Evolutionary conservation across 2,113 vertebrate genomes (phyloP), one percentile per base, ranked within the genome.

Genomic region (Zosterops lateralis): DNA sequence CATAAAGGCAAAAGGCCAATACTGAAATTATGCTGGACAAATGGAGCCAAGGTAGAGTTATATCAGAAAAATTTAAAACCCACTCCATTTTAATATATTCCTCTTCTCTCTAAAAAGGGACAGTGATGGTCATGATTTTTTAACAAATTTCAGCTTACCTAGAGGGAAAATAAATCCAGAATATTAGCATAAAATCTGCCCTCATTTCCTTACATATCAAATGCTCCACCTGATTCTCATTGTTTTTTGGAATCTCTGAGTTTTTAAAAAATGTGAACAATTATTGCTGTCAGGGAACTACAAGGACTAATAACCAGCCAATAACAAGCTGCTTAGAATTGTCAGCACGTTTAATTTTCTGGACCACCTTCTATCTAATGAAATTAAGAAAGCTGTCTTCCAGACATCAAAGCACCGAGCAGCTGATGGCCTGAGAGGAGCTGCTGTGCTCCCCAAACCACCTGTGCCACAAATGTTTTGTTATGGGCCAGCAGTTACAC

Each of bases 301-400:
- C 60, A 88, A 80, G 44, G 72, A 81, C 47, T 80, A 86, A 90
- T 71, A 90, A 88, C 29, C 38, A 95, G 75, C 7, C 75, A 77
- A 58, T 66, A 88, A 85, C 84, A 75, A 88, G 38, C 51, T 93
- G 51, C 79, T 83, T 92, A 66, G 47, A 92, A 88, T 31, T 83
- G 47, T 74, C 75, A 94, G 72, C 68, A 83, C 21, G 61, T 90
- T 88, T 74, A 70, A 94, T 96, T 95, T 96, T 86, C 83, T 86
- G 56, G 85, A 83, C 85, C 75, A 92, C 76, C 88, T 93, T 87
- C 60, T 90, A 84, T 58, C 47, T 74, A 77, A 93, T 48, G 75
- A 92, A 95, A 96, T 94, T 88, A 95, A 58, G 90, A 74, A 93
- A 94, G 60, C 88, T 90, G 60, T 88, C 85, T 71, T 83, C 51